Evolutionary conservation across 1,140 invertebrate genomes (phyloP), one percentile per base, ranked within the genome.

Genomic region (Pissodes strobi): DNA sequence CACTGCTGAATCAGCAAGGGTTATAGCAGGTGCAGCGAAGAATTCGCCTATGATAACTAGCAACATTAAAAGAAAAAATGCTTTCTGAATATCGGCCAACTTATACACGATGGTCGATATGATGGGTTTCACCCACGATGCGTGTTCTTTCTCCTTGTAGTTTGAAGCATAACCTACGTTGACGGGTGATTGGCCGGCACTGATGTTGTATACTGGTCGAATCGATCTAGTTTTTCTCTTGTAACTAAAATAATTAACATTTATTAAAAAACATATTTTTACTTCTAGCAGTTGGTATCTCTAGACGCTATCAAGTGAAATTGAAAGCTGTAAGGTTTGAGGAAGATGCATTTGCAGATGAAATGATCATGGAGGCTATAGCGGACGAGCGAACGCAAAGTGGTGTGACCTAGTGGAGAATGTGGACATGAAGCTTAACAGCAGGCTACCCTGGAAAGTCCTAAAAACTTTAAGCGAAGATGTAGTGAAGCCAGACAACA

Each of bases 41-140:
- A 99, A 99, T 81, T 99, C 97, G 0, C 97, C 97, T 17, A 99
- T 90, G 4, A 97, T 86, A 0, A 99, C 91, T 4, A 99, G 82
- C 12, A 99, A 78, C 8, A 99, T 80, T 5, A 97, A 80, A 10
- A 99, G 83, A 78, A 99, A 96, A 83, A 99, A 99, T 0, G 94
- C 93, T 80, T 97, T 95, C 78, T 96, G 89, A 2, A 99, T 95
- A 74, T 97, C 95, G 76, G 93, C 84, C 60, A 79, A 81, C 41
- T 79, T 80, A 75, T 98, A 99, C 6, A 98, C 95, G 61, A 98
- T 93, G 19, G 90, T 93, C 52, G 93, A 96, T 79, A 96, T 97
- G 21, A 91, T 85, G 0, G 97, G 97, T 38, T 91, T 92, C 1
- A 99, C 91, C 86, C 88, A 95, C 69, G 86, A 87, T 23, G 80